phyloP scores from a whole-genome alignment of 2,113 vertebrate genomes.

The Smithornis capensis region DNA sequence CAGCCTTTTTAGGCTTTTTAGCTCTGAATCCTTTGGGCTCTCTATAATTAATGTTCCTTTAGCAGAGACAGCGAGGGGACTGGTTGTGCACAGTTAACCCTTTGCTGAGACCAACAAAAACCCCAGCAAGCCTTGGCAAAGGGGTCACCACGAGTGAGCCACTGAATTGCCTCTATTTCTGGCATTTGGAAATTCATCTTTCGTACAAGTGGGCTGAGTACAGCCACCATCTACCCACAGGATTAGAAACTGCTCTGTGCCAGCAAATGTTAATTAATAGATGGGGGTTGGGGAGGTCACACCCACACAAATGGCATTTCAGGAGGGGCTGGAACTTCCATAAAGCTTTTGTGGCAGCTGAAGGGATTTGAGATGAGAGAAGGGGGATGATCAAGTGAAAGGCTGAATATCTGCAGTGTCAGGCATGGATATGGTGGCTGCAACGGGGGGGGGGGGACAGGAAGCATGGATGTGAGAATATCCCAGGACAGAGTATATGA shows the following conservation, averaged over 20 bases:
- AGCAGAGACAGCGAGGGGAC: background rate
- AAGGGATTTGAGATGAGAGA: background rate
- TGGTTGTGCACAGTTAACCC: slow-evolving; percentile 49
- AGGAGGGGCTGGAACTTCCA: background rate
- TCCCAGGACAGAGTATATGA: background rate
- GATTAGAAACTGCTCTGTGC: background rate
- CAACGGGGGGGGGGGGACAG: background rate
- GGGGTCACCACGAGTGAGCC: rapidly evolving
- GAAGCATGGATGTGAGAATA: background rate
- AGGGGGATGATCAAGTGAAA: rapidly evolving
- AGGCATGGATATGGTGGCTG: rapidly evolving
- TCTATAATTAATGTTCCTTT: slow-evolving; percentile 66
- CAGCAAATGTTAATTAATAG: background rate
- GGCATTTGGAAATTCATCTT: background rate
- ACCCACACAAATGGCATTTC: background rate
- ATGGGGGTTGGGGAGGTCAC: background rate
- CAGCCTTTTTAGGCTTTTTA: slow-evolving; percentile 23
- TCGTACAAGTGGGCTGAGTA: background rate
- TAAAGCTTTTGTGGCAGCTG: background rate
- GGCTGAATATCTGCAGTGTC: background rate
- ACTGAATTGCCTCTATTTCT: background rate
- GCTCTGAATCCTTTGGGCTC: background rate
- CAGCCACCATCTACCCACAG: background rate
- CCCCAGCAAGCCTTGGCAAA: background rate
- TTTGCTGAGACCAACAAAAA: background rate